phyloP scores from a whole-genome alignment of 2,888 invertebrate genomes.

The Beris morrisii region DNA sequence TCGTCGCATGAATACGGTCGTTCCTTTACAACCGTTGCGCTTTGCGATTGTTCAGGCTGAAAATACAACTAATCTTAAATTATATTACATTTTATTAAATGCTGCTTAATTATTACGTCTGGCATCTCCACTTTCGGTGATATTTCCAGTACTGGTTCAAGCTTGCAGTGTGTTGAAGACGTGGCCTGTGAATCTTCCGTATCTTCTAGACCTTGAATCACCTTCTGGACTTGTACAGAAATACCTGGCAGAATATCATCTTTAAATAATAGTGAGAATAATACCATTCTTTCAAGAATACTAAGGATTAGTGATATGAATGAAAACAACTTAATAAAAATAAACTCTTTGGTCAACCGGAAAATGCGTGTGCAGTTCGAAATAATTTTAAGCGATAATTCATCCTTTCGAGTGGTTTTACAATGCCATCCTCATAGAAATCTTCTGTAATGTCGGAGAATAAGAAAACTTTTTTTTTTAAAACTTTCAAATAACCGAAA shows the following conservation, averaged over 20 bases:
- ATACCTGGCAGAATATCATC: conserved; percentile 57
- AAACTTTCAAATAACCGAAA: too few species aligned
- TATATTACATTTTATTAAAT: too few species aligned
- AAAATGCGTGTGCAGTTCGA: too few species aligned
- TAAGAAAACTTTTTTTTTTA: too few species aligned
- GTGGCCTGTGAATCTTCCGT: conserved; percentile 56
- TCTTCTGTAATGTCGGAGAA: too few species aligned
- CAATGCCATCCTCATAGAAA: too few species aligned
- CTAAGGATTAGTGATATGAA: conserved; percentile 25
- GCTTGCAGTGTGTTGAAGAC: conserved; percentile 54
- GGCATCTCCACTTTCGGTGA: conserved; percentile 57
- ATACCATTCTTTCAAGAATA: conserved; percentile 24
- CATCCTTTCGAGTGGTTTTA: too few species aligned
- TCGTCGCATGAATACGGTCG: conserved; percentile 80
- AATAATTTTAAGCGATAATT: too few species aligned
- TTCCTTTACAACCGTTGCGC: conserved; percentile 61
- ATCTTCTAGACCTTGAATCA: conserved; percentile 57
- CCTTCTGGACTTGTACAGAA: conserved; percentile 58
- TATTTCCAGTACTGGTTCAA: conserved; percentile 56
- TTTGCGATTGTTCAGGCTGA: conserved; percentile 51
- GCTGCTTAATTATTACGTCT: conserved; percentile 44
- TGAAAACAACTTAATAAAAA: conserved; percentile 9
- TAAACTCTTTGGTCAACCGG: neutral
- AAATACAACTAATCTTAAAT: conserved; percentile 8
- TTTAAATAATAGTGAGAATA: conserved; percentile 41